phyloP scores from a whole-genome alignment of 2,113 vertebrate genomes.

The Leptocoma aspasia region DNA sequence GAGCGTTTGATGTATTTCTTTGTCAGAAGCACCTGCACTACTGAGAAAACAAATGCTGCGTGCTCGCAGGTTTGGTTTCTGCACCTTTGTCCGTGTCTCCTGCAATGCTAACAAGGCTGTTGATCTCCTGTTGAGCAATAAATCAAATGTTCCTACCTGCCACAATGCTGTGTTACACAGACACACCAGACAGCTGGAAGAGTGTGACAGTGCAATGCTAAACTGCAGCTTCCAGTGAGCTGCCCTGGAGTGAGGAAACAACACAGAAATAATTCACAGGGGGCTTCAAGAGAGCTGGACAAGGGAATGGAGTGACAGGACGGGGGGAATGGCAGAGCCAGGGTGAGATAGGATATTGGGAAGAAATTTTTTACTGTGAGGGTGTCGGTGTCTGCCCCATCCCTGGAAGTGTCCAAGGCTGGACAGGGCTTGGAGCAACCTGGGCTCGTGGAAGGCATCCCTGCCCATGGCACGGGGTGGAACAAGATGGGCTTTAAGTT shows the following conservation, averaged over 20 bases:
- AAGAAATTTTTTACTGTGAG: background rate
- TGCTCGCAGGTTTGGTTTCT: background rate
- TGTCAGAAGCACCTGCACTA: background rate
- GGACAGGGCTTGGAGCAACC: background rate
- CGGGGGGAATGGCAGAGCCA: background rate
- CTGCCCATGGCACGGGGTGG: background rate
- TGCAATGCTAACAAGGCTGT: background rate
- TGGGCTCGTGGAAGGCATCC: background rate
- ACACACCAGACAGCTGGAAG: background rate
- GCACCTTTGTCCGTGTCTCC: fast-evolving
- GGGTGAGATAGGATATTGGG: background rate
- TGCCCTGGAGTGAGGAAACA: background rate
- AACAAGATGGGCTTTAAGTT: fast-evolving
- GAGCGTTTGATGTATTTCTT: background rate
- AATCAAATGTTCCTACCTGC: background rate
- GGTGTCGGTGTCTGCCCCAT: background rate
- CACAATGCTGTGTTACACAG: background rate
- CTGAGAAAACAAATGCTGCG: background rate
- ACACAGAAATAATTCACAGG: background rate
- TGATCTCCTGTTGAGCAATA: background rate
- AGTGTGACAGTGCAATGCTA: background rate
- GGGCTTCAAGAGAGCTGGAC: background rate
- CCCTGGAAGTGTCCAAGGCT: background rate
- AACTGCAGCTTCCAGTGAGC: background rate
- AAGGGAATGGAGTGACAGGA: background rate